A percentile compares a stretch with the other conserved stretches of the same genome.
phyloP scores from a whole-genome alignment of 2,113 vertebrate species.

The Halichoerus grypus region DNA sequence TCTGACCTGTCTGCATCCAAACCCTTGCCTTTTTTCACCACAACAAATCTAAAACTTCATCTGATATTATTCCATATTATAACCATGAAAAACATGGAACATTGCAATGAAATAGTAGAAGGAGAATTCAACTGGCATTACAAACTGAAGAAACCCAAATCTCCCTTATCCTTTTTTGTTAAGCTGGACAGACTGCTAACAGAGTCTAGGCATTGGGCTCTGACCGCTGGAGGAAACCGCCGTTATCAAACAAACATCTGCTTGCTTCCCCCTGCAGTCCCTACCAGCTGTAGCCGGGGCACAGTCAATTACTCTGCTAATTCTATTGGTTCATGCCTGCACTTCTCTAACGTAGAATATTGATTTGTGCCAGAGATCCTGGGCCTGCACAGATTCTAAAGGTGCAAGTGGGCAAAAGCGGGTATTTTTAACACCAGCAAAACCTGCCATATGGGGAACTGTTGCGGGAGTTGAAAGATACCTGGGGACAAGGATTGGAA shows the following conservation, averaged over 20 bases:
- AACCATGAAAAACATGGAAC: conserved; percentile 78
- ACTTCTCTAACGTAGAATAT: conserved; percentile 65
- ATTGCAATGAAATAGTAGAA: conserved; percentile 80
- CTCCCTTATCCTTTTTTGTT: conserved; percentile 49
- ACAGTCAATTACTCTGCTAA: conserved; percentile 81
- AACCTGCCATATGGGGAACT: conserved; percentile 2
- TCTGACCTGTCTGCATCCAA: conserved; percentile 79
- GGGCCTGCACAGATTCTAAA: conserved; percentile 62
- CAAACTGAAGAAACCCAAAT: conserved; percentile 51
- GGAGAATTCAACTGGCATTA: conserved; percentile 81
- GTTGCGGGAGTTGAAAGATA: background rate
- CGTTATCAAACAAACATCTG: conserved; percentile 85
- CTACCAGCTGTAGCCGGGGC: conserved; percentile 78
- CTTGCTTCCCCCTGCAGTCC: conserved; percentile 76
- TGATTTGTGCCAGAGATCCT: conserved; percentile 47
- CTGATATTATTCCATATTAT: conserved; percentile 73
- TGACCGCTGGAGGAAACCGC: conserved; percentile 67
- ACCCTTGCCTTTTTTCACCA: conserved; percentile 72
- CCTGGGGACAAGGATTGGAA: background rate
- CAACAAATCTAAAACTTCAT: conserved; percentile 76
- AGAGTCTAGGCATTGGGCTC: background rate
- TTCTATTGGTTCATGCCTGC: conserved; percentile 73
- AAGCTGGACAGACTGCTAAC: conserved; percentile 41
- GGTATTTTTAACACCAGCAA: conserved; percentile 65
- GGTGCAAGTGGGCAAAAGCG: background rate